Conservation (phyloP, 1,140 invertebrate genomes). For the Aphelinus certus region DNA sequence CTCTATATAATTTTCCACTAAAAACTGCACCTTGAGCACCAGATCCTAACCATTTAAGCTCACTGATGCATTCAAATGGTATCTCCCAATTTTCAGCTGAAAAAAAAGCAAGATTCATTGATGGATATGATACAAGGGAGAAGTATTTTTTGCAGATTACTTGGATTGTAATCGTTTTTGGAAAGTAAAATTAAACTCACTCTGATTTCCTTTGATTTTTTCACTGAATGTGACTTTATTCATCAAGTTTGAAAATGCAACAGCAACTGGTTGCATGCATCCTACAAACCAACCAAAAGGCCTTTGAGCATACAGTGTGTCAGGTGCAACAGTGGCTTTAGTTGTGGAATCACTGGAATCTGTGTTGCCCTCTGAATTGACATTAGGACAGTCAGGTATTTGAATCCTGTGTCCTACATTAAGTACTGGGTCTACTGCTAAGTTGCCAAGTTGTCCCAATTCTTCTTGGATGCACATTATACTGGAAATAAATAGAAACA, state of each 20-base stretch:
- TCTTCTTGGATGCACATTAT: constrained; percentile 76
- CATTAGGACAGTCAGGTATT: constrained; percentile 58
- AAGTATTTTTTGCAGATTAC: not conserved
- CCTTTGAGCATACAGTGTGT: constrained; percentile 66
- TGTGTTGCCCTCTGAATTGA: constrained; percentile 55
- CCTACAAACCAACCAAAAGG: constrained; percentile 86
- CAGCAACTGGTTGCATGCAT: constrained; percentile 84
- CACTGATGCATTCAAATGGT: constrained; percentile 90
- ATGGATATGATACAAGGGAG: constrained; percentile 3
- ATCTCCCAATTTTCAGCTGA: constrained; percentile 90
- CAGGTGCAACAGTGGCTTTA: constrained; percentile 56
- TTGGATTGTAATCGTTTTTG: not conserved
- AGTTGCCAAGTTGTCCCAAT: constrained; percentile 68
- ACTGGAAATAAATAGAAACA: constrained; percentile 57
- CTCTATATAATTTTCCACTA: constrained; percentile 83
- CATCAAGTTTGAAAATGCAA: constrained; percentile 66
- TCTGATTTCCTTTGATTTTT: constrained; percentile 70
- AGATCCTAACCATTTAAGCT: constrained; percentile 92
- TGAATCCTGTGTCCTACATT: constrained; percentile 55
- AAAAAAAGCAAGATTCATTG: constrained; percentile 36
- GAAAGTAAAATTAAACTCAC: constrained; percentile 48
- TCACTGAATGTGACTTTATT: constrained; percentile 80
- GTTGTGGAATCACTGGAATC: constrained; percentile 54
- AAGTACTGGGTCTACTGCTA: constrained; percentile 55
- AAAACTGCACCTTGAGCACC: constrained; percentile 98